Evolutionary conservation across 2,113 vertebrate species (phyloP), one percentile per base, ranked within the genome.

Genomic region (Catharus fuscescens): DNA sequence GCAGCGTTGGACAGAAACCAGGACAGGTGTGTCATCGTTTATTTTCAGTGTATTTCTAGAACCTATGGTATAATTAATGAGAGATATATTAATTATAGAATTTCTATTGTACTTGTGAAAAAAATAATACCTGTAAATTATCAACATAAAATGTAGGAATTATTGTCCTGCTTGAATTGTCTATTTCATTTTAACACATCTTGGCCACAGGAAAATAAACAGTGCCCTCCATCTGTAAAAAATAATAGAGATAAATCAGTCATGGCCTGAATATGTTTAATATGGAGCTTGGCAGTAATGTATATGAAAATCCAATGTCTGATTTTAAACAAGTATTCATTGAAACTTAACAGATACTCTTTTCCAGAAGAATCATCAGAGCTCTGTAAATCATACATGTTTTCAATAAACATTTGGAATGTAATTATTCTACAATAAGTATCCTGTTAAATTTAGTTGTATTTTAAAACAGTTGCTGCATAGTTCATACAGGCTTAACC

Each of bases 361-460:
- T 97, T 85, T 92, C 29, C 40, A 76, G 88, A 70, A 88, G 66
- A 80, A 34, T 86, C 57, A 32, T 65, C 54, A 62, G 76, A 85
- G 56, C 29, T 91, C 57, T 29, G 18, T 91, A 88, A 78, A 77
- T 34, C 52, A 25, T 84, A 60, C 6, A 53, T 80, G 57, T 91
- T 94, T 97, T 78, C 76, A 95, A 93, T 93, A 94, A 87, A 85
- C 32, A 83, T 89, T 95, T 96, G 86, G 61, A 95, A 93, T 56
- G 15, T 34, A 95, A 72, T 88, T 94, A 83, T 87, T 76, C 70
- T 80, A 50, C 61, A 90, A 57, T 78, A 89, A 61, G 26, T 88
- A 92, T 91, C 38, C 14, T 70, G 61, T 65, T 88, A 40, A 86
- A 80, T 20, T 44, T 65, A 66, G 32, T 40, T 91, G 45, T 74